phyloP scores from a whole-genome alignment of 2,888 invertebrate species.

The Plemyria rubiginata region DNA sequence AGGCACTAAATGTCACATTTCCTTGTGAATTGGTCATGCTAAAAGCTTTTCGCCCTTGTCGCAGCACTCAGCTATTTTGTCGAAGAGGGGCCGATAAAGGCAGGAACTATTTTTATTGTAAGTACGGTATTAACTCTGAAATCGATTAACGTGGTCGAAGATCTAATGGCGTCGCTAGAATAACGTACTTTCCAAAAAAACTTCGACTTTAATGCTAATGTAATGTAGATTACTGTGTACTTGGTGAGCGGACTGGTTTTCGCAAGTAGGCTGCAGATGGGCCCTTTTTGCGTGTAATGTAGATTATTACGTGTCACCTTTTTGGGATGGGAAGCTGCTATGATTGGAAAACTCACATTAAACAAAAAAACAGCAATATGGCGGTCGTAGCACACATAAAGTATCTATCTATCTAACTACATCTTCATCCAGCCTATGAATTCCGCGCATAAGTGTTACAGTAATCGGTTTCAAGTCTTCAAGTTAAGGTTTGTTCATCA shows the following conservation, averaged over 20 bases:
- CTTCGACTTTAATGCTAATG: no score
- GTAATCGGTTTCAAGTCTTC: not conserved
- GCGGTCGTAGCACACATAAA: no score
- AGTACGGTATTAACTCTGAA: not conserved
- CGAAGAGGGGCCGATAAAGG: constrained; percentile 29
- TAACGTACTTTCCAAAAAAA: not conserved
- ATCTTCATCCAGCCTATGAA: not conserved
- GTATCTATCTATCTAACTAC: no score
- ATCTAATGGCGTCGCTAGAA: not conserved
- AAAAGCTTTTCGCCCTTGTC: constrained; percentile 35
- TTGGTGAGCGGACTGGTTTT: no score
- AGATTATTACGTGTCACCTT: no score
- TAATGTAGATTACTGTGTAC: no score
- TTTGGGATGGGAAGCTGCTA: no score
- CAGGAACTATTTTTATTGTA: constrained; percentile 2
- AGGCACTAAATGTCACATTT: constrained; percentile 23
- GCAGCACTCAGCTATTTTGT: constrained; percentile 24
- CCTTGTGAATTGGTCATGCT: constrained; percentile 26
- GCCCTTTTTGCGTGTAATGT: no score
- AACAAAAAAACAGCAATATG: no score
- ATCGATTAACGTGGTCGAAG: not conserved
- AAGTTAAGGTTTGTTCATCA: not conserved
- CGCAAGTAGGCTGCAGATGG: no score
- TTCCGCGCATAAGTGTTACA: not conserved
- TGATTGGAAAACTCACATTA: no score